A percentile compares a stretch with the other conserved stretches of the same genome.
phyloP scores from a whole-genome alignment of 2,888 invertebrate genomes.

The Troglohyphantes excavatus region DNA sequence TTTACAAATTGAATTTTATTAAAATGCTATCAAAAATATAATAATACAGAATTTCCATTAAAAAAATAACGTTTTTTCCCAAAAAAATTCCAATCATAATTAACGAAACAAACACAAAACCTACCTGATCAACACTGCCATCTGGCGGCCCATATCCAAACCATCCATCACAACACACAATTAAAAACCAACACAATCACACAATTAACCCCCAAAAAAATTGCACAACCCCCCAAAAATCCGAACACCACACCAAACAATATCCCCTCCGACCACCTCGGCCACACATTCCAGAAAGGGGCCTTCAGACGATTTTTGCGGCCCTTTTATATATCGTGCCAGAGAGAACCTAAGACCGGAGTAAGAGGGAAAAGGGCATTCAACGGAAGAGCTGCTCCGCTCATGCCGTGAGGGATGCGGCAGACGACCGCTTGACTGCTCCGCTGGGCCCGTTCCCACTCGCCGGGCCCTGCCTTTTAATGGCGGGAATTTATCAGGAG shows the following conservation, averaged over 20 bases:
- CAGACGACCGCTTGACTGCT: constrained; percentile 74
- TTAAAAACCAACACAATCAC: neutral
- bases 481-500: constrained; percentile 77
- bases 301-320: constrained; percentile 34
- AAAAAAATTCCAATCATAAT: neutral
- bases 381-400: constrained; percentile 73
- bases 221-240: neutral
- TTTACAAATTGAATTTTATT: no score
- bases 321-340: constrained; percentile 68
- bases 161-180: constrained; percentile 1
- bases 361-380: constrained; percentile 56
- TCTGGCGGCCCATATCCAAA: constrained; percentile 45
- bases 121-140: constrained; percentile 61
- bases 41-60: no score
- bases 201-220: neutral
- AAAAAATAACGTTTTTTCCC: no score
- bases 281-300: constrained; percentile 1
- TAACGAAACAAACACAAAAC: neutral
- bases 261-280: constrained; percentile 9
- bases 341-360: constrained; percentile 37
- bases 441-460: constrained; percentile 60
- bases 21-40: no score
- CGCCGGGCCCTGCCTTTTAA: constrained; percentile 57
- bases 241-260: neutral
- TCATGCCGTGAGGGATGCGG: constrained; percentile 71